phyloP scores from a whole-genome alignment of 2,113 vertebrate species.

The Sialia sialis region DNA sequence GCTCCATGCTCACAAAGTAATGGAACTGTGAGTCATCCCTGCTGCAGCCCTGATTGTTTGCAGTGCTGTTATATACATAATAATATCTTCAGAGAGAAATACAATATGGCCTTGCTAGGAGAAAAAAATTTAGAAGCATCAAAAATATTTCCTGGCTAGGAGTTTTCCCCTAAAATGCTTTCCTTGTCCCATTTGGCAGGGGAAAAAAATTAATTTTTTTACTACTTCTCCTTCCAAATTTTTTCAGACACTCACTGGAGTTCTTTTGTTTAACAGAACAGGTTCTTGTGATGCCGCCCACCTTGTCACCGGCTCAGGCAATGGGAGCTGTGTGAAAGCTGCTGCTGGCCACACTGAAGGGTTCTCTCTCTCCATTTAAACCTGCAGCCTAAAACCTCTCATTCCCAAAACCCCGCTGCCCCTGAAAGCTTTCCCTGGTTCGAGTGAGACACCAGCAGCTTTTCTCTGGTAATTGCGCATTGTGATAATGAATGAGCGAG shows the following conservation, averaged over 20 bases:
- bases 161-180: neutral
- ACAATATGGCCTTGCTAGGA: neutral
- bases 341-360: neutral
- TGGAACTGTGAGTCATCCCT: neutral
- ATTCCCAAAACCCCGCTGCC: neutral
- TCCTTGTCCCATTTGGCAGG: neutral
- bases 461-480: neutral
- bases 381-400: neutral
- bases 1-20: neutral
- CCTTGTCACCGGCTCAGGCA: neutral
- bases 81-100: neutral
- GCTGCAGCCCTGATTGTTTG: neutral
- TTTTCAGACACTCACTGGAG: neutral
- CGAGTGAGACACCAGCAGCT: conserved; percentile 43
- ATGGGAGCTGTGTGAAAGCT: neutral
- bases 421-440: neutral
- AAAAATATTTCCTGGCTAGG: neutral
- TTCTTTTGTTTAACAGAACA: neutral
- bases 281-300: neutral
- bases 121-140: neutral
- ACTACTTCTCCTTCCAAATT: neutral
- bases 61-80: neutral
- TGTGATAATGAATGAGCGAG: neutral
- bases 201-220: neutral
- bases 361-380: neutral